phyloP scores from a whole-genome alignment of 2,113 vertebrate species.

The Otis tarda region DNA sequence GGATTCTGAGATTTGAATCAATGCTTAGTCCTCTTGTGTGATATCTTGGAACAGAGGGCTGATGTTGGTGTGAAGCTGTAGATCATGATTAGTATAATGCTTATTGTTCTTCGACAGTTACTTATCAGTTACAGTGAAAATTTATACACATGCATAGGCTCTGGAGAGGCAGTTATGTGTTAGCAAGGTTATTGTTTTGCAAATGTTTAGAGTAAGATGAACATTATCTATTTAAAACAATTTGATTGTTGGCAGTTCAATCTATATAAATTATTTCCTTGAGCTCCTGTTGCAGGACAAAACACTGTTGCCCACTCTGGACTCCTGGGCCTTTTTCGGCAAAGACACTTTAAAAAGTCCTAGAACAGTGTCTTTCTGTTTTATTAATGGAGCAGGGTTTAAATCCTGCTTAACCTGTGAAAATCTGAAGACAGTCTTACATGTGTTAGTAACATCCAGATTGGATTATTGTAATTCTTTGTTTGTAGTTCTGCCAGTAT shows the following conservation, averaged over 20 bases:
- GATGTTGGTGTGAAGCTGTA: not conserved
- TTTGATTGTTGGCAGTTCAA: not conserved
- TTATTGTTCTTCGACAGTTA: not conserved
- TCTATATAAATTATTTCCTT: not conserved
- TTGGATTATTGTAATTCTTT: constrained; percentile 65
- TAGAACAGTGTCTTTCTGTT: not conserved
- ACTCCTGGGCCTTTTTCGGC: not conserved
- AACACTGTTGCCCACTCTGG: not conserved
- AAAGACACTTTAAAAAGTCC: not conserved
- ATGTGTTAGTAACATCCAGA: constrained; percentile 27
- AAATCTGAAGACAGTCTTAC: constrained; percentile 31
- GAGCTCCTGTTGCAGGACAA: not conserved
- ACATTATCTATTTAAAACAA: not conserved
- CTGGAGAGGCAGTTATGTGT: not conserved
- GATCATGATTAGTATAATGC: not conserved
- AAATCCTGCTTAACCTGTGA: constrained; percentile 62
- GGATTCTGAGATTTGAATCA: not conserved
- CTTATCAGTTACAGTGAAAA: not conserved
- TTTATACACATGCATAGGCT: not conserved
- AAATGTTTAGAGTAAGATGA: not conserved
- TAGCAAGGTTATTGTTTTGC: not conserved
- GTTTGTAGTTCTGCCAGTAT: constrained; percentile 65
- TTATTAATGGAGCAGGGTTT: not conserved
- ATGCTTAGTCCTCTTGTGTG: not conserved
- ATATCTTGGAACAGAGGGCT: not conserved